Percentiles rank a stretch among this genome's conserved stretches.
phyloP scores from a whole-genome alignment of 2,888 invertebrate species.

The Lasioglossum pauxillum region DNA sequence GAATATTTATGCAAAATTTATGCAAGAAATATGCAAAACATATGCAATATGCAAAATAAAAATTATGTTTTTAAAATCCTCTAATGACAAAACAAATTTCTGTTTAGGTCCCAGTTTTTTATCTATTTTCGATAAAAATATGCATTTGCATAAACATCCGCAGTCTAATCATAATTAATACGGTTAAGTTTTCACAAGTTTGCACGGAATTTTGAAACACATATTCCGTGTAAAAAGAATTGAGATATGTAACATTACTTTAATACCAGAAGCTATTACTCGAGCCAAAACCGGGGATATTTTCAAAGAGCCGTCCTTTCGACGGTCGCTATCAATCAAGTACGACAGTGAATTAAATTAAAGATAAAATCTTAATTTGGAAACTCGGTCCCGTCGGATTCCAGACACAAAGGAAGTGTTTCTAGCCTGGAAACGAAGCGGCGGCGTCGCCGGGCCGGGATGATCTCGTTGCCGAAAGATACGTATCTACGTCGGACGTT shows the following conservation, averaged over 20 bases:
- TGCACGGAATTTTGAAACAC: too few relatives aligned
- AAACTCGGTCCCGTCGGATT: background rate
- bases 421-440: background rate
- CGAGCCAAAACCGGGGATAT: background rate
- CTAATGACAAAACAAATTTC: too few relatives aligned
- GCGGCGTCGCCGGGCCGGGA: background rate
- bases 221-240: too few relatives aligned
- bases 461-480: background rate
- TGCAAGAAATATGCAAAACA: too few relatives aligned
- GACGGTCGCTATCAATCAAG: background rate
- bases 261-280: background rate
- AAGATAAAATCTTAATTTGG: background rate
- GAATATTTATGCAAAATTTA: too few relatives aligned
- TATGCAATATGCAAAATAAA: too few relatives aligned
- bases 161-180: too few relatives aligned
- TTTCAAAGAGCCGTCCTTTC: background rate
- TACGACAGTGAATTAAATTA: background rate
- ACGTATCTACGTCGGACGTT: background rate
- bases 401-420: background rate
- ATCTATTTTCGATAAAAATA: too few relatives aligned
- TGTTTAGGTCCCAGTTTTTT: too few relatives aligned
- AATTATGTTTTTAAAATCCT: too few relatives aligned
- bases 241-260: background rate
- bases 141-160: too few relatives aligned
- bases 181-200: too few relatives aligned